Evolutionary conservation across 1,140 invertebrate species (phyloP).

Genomic region (Drosophila biarmipes): DNA sequence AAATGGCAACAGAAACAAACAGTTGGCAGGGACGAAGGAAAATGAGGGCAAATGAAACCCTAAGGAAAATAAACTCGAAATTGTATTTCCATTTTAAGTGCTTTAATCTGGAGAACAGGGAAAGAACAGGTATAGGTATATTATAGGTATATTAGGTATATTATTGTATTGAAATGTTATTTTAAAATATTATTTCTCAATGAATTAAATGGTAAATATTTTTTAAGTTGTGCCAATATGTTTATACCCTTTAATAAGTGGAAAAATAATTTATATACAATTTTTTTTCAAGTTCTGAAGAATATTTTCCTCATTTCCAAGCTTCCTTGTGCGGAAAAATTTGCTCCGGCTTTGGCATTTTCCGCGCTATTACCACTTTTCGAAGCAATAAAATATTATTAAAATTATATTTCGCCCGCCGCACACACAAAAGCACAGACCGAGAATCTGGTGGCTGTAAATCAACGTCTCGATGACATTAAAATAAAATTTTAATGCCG

Average conservation of each 20-base stretch:
- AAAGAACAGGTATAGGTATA: too few species aligned
- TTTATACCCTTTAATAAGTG: background rate
- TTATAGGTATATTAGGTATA: too few species aligned
- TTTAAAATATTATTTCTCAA: too few species aligned
- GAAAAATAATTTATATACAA: background rate
- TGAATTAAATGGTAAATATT: too few species aligned
- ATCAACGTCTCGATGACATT: constrained; percentile 84
- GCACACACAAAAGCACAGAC: constrained; percentile 11
- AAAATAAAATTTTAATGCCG: constrained; percentile 84
- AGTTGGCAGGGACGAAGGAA: constrained; percentile 13
- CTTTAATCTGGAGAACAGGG: background rate
- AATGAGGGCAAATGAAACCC: background rate
- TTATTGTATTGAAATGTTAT: too few species aligned
- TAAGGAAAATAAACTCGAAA: background rate
- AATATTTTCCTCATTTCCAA: background rate
- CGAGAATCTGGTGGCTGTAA: constrained; percentile 57
- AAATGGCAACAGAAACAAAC: constrained; percentile 29
- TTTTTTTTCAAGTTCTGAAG: background rate
- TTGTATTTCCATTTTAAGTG: background rate
- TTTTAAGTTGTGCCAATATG: background rate
- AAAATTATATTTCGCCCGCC: constrained; percentile 69
- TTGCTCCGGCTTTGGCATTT: constrained; percentile 42
- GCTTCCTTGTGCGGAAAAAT: background rate
- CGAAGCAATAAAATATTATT: constrained; percentile 83
- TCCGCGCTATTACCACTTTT: constrained; percentile 74